These are phyloP conservation scores for Acanthurus tractus DNA, from an alignment of 2,797 vertebrate genomes.

Conservation along the genomic window DNA sequence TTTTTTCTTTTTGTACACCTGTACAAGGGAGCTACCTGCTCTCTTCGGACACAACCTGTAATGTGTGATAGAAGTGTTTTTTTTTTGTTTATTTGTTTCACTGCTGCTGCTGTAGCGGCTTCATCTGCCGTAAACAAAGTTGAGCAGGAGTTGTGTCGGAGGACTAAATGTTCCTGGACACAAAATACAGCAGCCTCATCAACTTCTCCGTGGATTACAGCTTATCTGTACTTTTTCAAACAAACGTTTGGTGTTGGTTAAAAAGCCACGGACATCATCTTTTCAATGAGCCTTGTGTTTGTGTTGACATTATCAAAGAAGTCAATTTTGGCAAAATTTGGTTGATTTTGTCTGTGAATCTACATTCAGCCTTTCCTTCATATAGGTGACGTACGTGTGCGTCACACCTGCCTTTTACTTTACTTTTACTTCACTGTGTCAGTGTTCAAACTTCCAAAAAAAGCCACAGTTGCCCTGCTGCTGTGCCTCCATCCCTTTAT, in stretches of 20 bases:
- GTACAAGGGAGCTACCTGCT: neutral
- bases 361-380: conserved; percentile 27
- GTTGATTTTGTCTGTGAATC: conserved; percentile 22
- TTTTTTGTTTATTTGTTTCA: neutral
- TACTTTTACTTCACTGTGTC: conserved; percentile 32
- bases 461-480: conserved; percentile 64
- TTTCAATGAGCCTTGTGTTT: conserved; percentile 18
- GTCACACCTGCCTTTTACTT: conserved; percentile 36
- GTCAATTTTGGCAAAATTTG: conserved; percentile 29
- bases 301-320: conserved; percentile 42
- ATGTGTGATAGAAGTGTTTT: neutral
- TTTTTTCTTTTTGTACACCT: neutral
- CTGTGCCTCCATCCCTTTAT: conserved; percentile 63
- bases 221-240: conserved; percentile 42
- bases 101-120: conserved; percentile 5
- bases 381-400: conserved; percentile 21
- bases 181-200: conserved; percentile 36
- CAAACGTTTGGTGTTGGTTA: conserved; percentile 32
- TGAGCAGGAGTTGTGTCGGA: conserved; percentile 19
- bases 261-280: conserved; percentile 27
- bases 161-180: conserved; percentile 14
- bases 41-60: neutral
- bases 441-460: conserved; percentile 60
- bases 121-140: conserved; percentile 13
- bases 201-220: conserved; percentile 26